phyloP scores from a whole-genome alignment of 2,888 invertebrate genomes.

The Lysandra coridon region DNA sequence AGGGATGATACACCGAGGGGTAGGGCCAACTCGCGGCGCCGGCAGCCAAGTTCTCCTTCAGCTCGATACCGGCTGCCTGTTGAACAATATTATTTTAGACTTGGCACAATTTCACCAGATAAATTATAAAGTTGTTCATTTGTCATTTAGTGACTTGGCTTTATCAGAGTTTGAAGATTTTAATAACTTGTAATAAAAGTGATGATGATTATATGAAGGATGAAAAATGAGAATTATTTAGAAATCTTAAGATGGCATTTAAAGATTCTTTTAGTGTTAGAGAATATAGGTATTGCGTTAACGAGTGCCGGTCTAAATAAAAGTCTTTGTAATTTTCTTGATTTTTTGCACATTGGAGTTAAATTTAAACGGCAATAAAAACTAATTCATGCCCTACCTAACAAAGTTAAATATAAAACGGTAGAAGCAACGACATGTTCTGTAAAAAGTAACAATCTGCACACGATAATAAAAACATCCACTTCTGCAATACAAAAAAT shows the following conservation, averaged over 20 bases:
- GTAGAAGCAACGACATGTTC: not conserved
- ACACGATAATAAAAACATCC: not conserved
- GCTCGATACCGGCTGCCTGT: constrained; percentile 91
- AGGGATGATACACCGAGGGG: constrained; percentile 95
- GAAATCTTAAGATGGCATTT: not conserved
- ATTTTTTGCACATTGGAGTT: not conserved
- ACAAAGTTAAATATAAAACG: not conserved
- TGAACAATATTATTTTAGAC: constrained; percentile 44
- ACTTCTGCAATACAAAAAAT: not conserved
- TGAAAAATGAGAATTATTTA: not conserved
- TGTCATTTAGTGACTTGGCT: too few species aligned
- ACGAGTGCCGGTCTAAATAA: not conserved
- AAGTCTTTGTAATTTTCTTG: not conserved
- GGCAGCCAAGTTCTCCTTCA: constrained; percentile 93
- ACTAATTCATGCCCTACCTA: not conserved
- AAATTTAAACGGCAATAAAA: not conserved
- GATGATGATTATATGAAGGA: not conserved
- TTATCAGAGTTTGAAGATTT: too few species aligned
- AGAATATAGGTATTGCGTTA: not conserved
- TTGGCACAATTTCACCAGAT: not conserved
- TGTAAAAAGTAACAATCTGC: not conserved
- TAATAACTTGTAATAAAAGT: not conserved
- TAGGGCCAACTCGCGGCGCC: constrained; percentile 94
- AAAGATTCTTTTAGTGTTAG: not conserved
- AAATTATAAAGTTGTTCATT: too few species aligned